A percentile compares a stretch with the other conserved stretches of the same genome.
Conservation (phyloP, 2,797 vertebrate species). For the Catharus ustulatus region DNA sequence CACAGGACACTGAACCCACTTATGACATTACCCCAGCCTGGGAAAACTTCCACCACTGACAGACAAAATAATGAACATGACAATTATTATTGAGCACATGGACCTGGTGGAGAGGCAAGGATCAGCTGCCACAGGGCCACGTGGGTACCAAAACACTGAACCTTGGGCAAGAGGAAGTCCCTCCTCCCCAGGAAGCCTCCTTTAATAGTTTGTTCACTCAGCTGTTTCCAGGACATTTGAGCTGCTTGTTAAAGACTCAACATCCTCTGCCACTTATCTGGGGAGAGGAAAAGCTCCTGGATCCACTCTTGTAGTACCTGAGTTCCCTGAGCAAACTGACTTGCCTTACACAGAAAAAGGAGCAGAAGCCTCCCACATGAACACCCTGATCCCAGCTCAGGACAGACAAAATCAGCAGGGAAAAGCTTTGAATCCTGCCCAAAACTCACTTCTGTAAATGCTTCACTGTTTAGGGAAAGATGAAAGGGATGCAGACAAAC, state of each 20-base stretch:
- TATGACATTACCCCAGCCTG: accelerated
- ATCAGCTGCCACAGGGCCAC: neutral
- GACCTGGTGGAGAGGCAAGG: neutral
- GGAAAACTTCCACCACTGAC: accelerated
- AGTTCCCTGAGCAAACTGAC: neutral
- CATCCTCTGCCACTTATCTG: neutral
- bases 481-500: neutral
- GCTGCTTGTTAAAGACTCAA: neutral
- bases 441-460: neutral
- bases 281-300: neutral
- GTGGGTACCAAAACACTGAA: neutral
- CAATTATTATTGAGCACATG: accelerated
- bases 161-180: neutral
- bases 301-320: neutral
- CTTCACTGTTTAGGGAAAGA: accelerated
- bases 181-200: neutral
- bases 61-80: neutral
- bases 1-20: accelerated
- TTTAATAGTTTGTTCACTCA: neutral
- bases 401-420: neutral
- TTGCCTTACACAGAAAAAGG: neutral
- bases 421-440: neutral
- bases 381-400: neutral
- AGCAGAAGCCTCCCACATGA: neutral
- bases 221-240: neutral